A percentile compares a stretch with the other conserved stretches of the same genome.
phyloP scores from a whole-genome alignment of 2,113 vertebrate species.

The Epinephelus moara region DNA sequence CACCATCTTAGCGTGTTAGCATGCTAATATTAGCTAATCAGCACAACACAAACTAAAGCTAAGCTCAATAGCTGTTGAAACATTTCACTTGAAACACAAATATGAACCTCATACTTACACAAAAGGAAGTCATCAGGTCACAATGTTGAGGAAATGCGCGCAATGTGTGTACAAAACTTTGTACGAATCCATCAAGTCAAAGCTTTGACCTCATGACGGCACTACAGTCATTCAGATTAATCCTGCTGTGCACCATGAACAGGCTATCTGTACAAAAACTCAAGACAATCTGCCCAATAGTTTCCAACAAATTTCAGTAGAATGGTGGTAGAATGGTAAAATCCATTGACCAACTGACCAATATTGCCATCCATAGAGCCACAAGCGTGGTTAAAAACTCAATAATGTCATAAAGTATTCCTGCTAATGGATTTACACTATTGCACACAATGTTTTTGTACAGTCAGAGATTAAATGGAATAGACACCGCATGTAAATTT shows the following conservation, averaged over 20 bases:
- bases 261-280: not conserved
- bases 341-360: not conserved
- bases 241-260: not conserved
- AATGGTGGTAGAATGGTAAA: not conserved
- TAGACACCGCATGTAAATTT: not conserved
- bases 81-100: too few relatives aligned
- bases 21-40: not conserved
- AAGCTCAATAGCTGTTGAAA: too few relatives aligned
- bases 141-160: too few relatives aligned
- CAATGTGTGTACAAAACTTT: too few relatives aligned
- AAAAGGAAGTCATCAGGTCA: too few relatives aligned
- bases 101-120: too few relatives aligned
- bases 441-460: conserved; percentile 7
- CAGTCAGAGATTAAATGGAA: not conserved
- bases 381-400: not conserved
- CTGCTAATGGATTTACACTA: conserved; percentile 9
- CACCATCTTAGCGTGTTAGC: not conserved
- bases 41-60: too few relatives aligned
- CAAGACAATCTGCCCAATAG: too few relatives aligned
- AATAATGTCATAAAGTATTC: not conserved
- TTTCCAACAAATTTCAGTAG: not conserved
- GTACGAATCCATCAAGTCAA: too few relatives aligned
- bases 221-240: not conserved
- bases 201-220: not conserved
- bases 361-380: not conserved